These are phyloP conservation scores for Miltochrista miniata DNA, from an alignment of 2,888 invertebrate genomes.

Conservation along the genomic window DNA sequence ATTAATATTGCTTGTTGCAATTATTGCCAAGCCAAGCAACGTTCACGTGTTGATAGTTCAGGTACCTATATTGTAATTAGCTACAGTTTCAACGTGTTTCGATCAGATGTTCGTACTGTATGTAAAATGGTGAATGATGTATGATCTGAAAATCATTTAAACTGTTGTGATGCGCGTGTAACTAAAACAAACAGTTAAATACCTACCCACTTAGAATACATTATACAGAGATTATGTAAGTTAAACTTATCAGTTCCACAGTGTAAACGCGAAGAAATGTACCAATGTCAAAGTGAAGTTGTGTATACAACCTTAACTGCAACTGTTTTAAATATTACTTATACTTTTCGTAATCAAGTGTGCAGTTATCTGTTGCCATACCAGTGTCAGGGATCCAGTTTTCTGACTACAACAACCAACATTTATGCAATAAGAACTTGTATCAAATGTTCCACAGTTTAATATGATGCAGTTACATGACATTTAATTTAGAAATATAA, in stretches of 20 bases:
- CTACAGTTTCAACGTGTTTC: background rate
- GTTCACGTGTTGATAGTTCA: background rate
- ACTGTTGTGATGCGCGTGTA: background rate
- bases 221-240: slow-evolving; percentile 4
- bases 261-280: background rate
- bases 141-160: no score
- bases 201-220: background rate
- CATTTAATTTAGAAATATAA: background rate
- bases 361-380: slow-evolving; percentile 15
- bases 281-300: background rate
- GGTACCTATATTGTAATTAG: no score
- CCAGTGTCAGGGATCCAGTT: slow-evolving; percentile 19
- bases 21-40: background rate
- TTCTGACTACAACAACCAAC: slow-evolving; percentile 4
- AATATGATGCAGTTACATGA: background rate
- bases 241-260: slow-evolving; percentile 4
- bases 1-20: background rate
- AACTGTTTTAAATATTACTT: background rate
- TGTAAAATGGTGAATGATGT: no score
- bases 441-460: background rate
- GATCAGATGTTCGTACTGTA: no score
- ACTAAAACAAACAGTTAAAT: no score
- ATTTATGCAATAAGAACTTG: slow-evolving; percentile 1
- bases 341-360: slow-evolving; percentile 3
- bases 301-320: no score